These are phyloP conservation scores for Typhlomys cinereus DNA, from an alignment of 2,113 vertebrate species.

Conservation along the genomic window DNA sequence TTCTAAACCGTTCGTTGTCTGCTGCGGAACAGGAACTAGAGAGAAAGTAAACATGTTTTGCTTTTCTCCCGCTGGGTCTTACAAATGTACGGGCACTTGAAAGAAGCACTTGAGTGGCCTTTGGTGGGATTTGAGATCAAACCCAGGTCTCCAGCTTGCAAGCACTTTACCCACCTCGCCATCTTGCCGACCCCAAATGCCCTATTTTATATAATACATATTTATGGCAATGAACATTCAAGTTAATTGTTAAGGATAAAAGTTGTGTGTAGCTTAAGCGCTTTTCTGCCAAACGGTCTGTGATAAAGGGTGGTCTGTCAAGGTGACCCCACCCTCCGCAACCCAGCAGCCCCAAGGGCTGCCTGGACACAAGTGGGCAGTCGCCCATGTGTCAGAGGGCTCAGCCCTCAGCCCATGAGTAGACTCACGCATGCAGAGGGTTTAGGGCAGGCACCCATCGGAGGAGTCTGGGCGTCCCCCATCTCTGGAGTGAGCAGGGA, in stretches of 20 bases:
- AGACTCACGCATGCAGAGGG: background rate
- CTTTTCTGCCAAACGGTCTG: background rate
- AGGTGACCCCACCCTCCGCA: background rate
- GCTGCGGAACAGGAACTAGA: background rate
- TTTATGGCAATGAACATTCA: background rate
- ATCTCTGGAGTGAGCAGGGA: background rate
- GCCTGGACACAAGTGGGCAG: background rate
- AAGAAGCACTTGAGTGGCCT: background rate
- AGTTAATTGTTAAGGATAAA: background rate
- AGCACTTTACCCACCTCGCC: background rate
- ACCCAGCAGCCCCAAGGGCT: background rate
- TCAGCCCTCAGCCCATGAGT: background rate
- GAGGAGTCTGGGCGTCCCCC: background rate
- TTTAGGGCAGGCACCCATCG: background rate
- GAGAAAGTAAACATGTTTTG: background rate
- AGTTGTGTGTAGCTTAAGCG: background rate
- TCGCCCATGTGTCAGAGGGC: background rate
- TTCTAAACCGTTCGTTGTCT: background rate
- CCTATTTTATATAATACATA: background rate
- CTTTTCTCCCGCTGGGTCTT: background rate
- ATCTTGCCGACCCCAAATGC: background rate
- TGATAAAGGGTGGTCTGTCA: background rate
- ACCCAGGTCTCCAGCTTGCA: background rate
- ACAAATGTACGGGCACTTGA: no score
- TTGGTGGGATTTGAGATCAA: no score